Percentiles rank a stretch among this genome's conserved stretches.
These are phyloP conservation scores for Kradibia gibbosae DNA, from an alignment of 1,140 invertebrate genomes.

Conservation along the genomic window DNA sequence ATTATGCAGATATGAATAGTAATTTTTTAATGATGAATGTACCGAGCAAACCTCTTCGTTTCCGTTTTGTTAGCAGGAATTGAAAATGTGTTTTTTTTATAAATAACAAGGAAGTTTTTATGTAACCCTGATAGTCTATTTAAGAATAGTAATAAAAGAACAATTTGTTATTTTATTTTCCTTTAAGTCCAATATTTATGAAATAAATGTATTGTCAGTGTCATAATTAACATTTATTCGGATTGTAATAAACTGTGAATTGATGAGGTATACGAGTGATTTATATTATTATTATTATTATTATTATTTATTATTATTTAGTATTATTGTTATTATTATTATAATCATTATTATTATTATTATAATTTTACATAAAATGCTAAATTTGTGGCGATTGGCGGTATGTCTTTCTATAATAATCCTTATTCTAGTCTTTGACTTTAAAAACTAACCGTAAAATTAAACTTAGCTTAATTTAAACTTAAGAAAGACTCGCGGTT, in stretches of 20 bases:
- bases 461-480: no score
- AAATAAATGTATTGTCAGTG: background rate
- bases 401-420: no score
- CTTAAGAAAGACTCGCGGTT: no score
- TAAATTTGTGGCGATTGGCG: no score
- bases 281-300: no score
- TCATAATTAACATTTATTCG: no score
- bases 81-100: slow-evolving; percentile 46
- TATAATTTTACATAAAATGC: no score
- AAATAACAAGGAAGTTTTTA: background rate
- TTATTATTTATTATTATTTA: no score
- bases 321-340: background rate
- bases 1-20: slow-evolving; percentile 77
- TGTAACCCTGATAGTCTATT: background rate
- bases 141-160: background rate
- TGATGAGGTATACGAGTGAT: no score
- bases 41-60: slow-evolving; percentile 76
- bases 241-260: no score
- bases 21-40: slow-evolving; percentile 74
- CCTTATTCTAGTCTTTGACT: no score
- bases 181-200: background rate
- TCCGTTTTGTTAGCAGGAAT: slow-evolving; percentile 76
- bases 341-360: background rate
- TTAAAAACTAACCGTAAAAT: no score
- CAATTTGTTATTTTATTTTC: background rate